Evolutionary conservation across 2,888 invertebrate species (phyloP), one percentile per base, ranked within the genome.

Genomic region (Magallana nippona): DNA sequence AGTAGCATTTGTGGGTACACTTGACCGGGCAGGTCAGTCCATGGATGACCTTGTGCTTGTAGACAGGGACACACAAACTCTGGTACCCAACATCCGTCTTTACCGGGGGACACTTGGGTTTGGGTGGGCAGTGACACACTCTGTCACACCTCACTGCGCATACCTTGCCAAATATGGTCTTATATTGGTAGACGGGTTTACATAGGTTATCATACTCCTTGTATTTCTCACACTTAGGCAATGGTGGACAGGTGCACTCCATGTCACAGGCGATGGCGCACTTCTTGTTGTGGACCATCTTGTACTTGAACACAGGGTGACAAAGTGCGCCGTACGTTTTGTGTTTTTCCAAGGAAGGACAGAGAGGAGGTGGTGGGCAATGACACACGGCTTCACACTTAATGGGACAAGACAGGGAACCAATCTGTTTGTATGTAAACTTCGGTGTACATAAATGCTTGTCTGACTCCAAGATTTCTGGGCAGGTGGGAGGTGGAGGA

Each of bases 401-500:
- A 11, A 77, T 32, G n/a, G 77, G 77, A 77, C 77, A 77, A 5
- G 27, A 27, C n/a, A 77, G n/a, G 77, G 22, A 19, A 77, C 27
- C 22, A 22, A 77, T 77, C n/a, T 77, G 19, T 22, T 77, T 77
- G 27, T 77, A 77, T 3, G 27, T 77, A 22, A 27, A 77, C 27
- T 17, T 77, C 5, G 77, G 77, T 19, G 27, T 15, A 22, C 77
- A 77, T 27, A 77, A 19, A 32, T 77, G 15, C 77, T 77, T 22
- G 11, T 77, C 19, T 3, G 15, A 19, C 77, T 77, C 27, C 22
- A 15, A 22, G 77, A 22, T 22, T 15, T 19, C 22, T 27, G 77
- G 77, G 11, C 77, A 77, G 19, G 77, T 77, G 15, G 77, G 77
- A 15, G 19, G 19, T 15, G 77, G 77, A 11, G 77, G 77, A 77